Evolutionary conservation across 2,888 invertebrate species (phyloP).

Genomic region (Scelioninae gen. 1): DNA sequence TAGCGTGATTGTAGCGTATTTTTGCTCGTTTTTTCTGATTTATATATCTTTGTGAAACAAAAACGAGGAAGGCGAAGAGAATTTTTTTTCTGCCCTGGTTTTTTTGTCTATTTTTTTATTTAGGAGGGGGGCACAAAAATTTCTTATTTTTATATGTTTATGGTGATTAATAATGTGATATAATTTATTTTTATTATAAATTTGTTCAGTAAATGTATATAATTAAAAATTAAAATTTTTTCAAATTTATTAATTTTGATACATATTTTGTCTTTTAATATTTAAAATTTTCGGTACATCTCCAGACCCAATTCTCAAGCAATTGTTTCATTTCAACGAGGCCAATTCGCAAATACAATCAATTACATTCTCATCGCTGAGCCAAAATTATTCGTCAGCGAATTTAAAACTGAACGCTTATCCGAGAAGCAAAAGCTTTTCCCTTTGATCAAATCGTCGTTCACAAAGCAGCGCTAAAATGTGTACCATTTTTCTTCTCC

Average conservation of each 20-base stretch:
- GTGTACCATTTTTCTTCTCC: slow-evolving; percentile 58
- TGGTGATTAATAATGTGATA: too few species aligned
- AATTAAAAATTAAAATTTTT: too few species aligned
- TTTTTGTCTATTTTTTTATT: slow-evolving; percentile 5
- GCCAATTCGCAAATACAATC: slow-evolving; percentile 12
- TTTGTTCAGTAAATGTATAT: too few species aligned
- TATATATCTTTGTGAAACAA: slow-evolving; percentile 39
- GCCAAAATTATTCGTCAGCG: slow-evolving; percentile 32
- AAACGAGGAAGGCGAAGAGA: slow-evolving; percentile 30
- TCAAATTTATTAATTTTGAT: too few species aligned
- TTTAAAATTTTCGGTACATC: too few species aligned
- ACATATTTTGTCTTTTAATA: too few species aligned
- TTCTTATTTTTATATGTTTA: slow-evolving; percentile 3
- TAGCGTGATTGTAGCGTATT: slow-evolving; percentile 44
- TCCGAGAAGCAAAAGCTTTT: slow-evolving; percentile 16
- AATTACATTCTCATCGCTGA: slow-evolving; percentile 21
- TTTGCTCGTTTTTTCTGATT: slow-evolving; percentile 32
- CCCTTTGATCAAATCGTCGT: slow-evolving; percentile 35
- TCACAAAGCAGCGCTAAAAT: slow-evolving; percentile 46
- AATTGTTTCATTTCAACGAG: not conserved
- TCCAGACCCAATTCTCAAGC: not conserved
- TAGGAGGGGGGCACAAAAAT: not conserved
- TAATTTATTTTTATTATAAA: too few species aligned
- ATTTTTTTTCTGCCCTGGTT: slow-evolving; percentile 2
- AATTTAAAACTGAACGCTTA: slow-evolving; percentile 40